Conservation (phyloP, 2,113 vertebrate genomes). For the Lota lota region DNA sequence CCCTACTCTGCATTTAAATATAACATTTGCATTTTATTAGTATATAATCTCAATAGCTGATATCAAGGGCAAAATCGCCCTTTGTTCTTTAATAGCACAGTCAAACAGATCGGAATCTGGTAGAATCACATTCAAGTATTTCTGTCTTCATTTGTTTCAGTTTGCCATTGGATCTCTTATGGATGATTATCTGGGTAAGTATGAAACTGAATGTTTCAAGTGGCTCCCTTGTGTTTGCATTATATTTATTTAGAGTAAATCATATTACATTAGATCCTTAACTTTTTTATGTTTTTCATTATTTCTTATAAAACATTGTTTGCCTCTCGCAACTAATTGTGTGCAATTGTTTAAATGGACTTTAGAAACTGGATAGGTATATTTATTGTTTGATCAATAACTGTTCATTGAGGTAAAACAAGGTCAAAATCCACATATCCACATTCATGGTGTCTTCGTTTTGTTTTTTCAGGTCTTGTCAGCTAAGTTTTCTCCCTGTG, state of each 20-base stretch:
- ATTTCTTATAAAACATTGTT: neutral
- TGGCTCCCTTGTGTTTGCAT: too few relatives aligned
- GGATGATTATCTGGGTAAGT: constrained; percentile 91
- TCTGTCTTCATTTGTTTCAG: constrained; percentile 61
- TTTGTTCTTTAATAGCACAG: too few relatives aligned
- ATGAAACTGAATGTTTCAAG: neutral
- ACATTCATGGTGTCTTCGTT: neutral
- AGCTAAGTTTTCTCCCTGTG: constrained; percentile 58
- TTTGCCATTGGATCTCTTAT: constrained; percentile 92
- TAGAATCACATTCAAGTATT: neutral
- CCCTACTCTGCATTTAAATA: neutral
- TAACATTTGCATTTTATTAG: neutral
- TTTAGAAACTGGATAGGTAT: too few relatives aligned
- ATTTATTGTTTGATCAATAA: too few relatives aligned
- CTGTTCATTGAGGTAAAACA: too few relatives aligned
- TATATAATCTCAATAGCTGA: too few relatives aligned
- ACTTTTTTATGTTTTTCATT: neutral
- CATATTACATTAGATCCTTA: too few relatives aligned
- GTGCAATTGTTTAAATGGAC: too few relatives aligned
- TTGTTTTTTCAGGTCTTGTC: constrained; percentile 66
- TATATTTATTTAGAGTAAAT: too few relatives aligned
- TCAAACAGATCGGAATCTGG: neutral
- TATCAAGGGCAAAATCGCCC: too few relatives aligned
- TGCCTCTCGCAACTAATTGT: too few relatives aligned
- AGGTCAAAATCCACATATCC: too few relatives aligned